Percentiles rank a stretch among this genome's conserved stretches.
Conservation (phyloP, 2,888 invertebrate species). For the Onchidella celtica region DNA sequence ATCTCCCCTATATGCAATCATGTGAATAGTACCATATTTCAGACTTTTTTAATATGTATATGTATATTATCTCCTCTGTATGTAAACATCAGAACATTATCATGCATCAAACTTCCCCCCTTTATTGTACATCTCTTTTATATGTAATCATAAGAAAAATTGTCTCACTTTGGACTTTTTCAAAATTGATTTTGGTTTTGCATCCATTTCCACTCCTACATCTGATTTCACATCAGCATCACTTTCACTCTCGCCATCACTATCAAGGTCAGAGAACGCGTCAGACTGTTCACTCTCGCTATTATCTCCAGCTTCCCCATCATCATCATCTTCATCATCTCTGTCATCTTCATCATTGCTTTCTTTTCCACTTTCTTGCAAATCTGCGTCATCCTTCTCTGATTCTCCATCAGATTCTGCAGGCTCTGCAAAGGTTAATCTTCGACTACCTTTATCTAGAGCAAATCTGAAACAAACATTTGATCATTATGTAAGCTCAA, state of each 20-base stretch:
- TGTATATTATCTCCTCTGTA: no score
- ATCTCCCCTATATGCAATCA: no score
- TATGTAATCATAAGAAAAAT: no score
- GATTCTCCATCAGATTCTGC: neutral
- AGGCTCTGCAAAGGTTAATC: constrained; percentile 20
- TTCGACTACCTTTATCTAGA: constrained; percentile 23
- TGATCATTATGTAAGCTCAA: no score
- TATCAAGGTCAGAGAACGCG: constrained; percentile 62
- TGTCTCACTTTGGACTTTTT: constrained; percentile 53
- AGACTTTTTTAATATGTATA: no score
- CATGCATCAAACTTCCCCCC: no score
- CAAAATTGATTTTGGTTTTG: constrained; percentile 45
- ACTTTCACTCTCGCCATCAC: constrained; percentile 53
- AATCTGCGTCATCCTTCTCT: neutral
- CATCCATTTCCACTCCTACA: constrained; percentile 40
- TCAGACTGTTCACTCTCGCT: constrained; percentile 53
- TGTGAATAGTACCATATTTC: no score
- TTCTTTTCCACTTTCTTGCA: neutral
- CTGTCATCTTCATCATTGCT: neutral
- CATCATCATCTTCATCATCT: constrained; percentile 33
- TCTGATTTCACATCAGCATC: constrained; percentile 56
- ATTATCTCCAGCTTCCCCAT: constrained; percentile 37
- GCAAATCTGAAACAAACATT: constrained; percentile 37
- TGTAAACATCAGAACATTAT: no score
- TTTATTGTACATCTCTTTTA: no score